Conservation (phyloP, 2,113 vertebrate genomes). For the Tetraodon nigroviridis region DNA sequence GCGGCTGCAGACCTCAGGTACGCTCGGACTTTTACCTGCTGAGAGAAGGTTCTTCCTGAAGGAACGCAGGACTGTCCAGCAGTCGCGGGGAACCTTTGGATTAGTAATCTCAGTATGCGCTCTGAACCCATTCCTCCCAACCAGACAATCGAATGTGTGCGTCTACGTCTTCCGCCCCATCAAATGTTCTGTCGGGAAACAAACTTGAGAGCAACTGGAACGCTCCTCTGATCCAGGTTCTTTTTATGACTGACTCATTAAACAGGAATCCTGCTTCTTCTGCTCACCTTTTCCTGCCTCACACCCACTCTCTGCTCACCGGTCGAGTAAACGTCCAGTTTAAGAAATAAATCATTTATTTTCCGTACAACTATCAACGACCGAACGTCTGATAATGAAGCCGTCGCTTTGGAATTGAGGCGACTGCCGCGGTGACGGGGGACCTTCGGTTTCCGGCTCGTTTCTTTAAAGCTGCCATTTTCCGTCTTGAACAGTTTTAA, state of each 20-base stretch:
- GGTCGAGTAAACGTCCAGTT: too few species aligned
- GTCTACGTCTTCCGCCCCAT: constrained; percentile 44
- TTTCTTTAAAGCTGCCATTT: too few species aligned
- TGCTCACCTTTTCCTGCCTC: too few species aligned
- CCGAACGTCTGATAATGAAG: too few species aligned
- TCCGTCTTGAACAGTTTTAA: too few species aligned
- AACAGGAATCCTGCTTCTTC: too few species aligned
- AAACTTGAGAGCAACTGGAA: constrained; percentile 42
- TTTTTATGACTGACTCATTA: not conserved
- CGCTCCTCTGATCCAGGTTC: constrained; percentile 61
- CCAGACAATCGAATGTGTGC: constrained; percentile 67
- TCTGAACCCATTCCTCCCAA: constrained; percentile 41
- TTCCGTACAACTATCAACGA: too few species aligned
- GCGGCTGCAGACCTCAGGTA: constrained; percentile 65
- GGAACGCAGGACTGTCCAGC: constrained; percentile 8
- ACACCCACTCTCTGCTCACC: too few species aligned
- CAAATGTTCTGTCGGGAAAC: constrained; percentile 45
- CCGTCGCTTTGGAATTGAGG: too few species aligned
- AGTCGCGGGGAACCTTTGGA: constrained; percentile 34
- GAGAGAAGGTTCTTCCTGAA: constrained; percentile 16
- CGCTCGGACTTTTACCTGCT: constrained; percentile 30
- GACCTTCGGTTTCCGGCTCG: too few species aligned
- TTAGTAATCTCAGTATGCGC: constrained; percentile 29
- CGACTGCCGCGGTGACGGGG: too few species aligned
- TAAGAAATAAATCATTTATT: too few species aligned